Percentiles rank a stretch among this genome's conserved stretches.
These are phyloP conservation scores for Himantopus leucocephalus DNA, from an alignment of 2,113 vertebrate genomes.

Conservation along the genomic window DNA sequence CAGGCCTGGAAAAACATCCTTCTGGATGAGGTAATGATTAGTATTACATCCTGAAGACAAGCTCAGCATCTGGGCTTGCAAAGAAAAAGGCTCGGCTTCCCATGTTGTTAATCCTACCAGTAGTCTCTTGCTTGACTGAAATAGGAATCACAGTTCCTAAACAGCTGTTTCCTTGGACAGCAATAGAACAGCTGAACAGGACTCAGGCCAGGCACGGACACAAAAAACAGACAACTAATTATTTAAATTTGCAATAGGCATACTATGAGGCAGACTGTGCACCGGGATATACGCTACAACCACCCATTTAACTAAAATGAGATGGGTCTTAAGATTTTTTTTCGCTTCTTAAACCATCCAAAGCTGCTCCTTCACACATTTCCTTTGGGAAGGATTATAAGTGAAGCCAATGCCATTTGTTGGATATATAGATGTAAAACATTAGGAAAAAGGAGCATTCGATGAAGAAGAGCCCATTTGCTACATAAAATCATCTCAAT, in stretches of 20 bases:
- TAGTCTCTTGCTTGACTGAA: constrained; percentile 6
- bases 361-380: not conserved
- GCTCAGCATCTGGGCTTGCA: constrained; percentile 36
- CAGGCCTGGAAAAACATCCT: constrained; percentile 30
- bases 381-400: not conserved
- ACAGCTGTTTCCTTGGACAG: constrained; percentile 42
- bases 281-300: not conserved
- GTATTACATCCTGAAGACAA: constrained; percentile 16
- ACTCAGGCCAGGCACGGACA: not conserved
- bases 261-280: not conserved
- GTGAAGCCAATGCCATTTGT: not conserved
- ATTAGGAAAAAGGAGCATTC: not conserved
- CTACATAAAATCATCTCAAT: not conserved
- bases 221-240: not conserved
- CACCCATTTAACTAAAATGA: not conserved
- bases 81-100: constrained; percentile 3
- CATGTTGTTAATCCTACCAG: constrained; percentile 19
- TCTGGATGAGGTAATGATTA: constrained; percentile 39
- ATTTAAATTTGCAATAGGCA: not conserved
- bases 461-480: not conserved
- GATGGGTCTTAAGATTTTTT: not conserved
- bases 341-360: not conserved
- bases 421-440: not conserved
- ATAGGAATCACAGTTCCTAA: constrained; percentile 29
- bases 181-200: constrained; percentile 32